Evolutionary conservation across 2,113 vertebrate species (phyloP).

Genomic region (Sprattus sprattus): DNA sequence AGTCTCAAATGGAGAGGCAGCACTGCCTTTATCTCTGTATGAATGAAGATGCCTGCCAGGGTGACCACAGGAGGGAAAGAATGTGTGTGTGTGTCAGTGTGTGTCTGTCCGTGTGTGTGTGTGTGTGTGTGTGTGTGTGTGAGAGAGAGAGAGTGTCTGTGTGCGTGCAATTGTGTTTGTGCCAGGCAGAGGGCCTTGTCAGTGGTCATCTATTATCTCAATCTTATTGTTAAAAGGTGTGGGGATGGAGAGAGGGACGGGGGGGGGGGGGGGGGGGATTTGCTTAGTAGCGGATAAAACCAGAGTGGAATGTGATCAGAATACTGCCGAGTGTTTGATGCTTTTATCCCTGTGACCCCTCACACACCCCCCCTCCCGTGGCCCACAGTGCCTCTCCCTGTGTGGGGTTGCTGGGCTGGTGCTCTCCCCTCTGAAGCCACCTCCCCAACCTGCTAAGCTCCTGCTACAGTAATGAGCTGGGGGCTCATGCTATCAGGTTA

Average conservation of each 20-base stretch:
- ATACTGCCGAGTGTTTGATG: conserved; percentile 75
- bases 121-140: neutral
- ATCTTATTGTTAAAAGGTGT: conserved; percentile 77
- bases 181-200: conserved; percentile 55
- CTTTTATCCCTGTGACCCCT: conserved; percentile 72
- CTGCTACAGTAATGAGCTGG: conserved; percentile 63
- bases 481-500: conserved; percentile 69
- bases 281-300: conserved; percentile 61
- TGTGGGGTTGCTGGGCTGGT: conserved; percentile 6
- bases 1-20: conserved; percentile 60
- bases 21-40: conserved; percentile 70
- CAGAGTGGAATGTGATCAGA: conserved; percentile 70
- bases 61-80: conserved; percentile 59
- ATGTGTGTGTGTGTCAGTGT: conserved; percentile 21
- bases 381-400: conserved; percentile 24
- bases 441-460: conserved; percentile 38
- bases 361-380: conserved; percentile 34
- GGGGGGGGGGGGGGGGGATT: conserved; percentile 72
- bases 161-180: too few relatives aligned
- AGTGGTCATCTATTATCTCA: conserved; percentile 77
- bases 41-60: conserved; percentile 75
- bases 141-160: too few relatives aligned
- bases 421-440: conserved; percentile 16
- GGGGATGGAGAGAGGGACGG: conserved; percentile 59
- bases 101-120: neutral